Evolutionary conservation across 2,888 invertebrate species (phyloP).

Genomic region (Galeopsomyia nigrocyanea): DNA sequence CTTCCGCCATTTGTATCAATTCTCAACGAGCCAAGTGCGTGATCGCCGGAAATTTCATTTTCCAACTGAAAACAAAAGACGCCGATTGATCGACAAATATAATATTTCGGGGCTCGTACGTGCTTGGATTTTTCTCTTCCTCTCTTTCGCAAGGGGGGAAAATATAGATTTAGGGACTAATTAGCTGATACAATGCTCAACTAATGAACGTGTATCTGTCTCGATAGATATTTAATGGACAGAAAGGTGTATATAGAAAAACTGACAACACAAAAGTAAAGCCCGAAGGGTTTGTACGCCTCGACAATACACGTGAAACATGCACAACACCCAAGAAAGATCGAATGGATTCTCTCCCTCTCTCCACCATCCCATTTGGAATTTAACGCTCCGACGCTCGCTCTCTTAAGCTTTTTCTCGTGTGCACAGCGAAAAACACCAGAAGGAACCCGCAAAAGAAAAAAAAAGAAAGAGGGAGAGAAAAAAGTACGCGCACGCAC

Average conservation of each 20-base stretch:
- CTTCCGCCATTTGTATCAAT: conserved; percentile 42
- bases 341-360: conserved; percentile 15
- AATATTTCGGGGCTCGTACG: conserved; percentile 16
- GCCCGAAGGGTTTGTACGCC: background rate
- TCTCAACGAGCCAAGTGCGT: conserved; percentile 3
- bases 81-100: conserved; percentile 14
- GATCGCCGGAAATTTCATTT: conserved; percentile 32
- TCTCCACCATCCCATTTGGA: conserved; percentile 7
- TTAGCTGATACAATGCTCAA: too few relatives aligned
- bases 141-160: too few relatives aligned
- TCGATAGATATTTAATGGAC: conserved; percentile 6
- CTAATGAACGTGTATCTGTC: background rate
- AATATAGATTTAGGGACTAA: too few relatives aligned
- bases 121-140: too few relatives aligned
- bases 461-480: conserved; percentile 5
- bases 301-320: conserved; percentile 3
- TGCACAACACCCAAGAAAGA: too few relatives aligned
- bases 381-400: conserved; percentile 32
- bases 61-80: background rate
- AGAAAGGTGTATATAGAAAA: background rate
- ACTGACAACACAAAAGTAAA: background rate
- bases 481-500: background rate
- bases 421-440: background rate
- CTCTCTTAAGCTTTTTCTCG: conserved; percentile 7
- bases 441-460: background rate